phyloP scores from a whole-genome alignment of 2,797 vertebrate species.

The Margarornis squamiger region DNA sequence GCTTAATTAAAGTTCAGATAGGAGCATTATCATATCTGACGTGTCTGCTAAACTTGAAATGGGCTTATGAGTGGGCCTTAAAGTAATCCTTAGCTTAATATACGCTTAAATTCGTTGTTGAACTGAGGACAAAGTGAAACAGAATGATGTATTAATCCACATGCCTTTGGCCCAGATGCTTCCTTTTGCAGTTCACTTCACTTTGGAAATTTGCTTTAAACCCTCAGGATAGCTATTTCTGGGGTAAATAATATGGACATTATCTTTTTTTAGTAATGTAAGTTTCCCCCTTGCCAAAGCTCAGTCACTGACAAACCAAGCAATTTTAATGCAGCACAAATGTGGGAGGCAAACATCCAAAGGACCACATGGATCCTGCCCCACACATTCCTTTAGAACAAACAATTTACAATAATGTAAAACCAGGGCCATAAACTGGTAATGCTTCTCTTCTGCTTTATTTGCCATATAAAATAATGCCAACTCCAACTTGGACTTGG shows the following conservation, averaged over 20 bases:
- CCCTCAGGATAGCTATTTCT: neutral
- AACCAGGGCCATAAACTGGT: conserved; percentile 29
- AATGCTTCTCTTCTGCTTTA: conserved; percentile 15
- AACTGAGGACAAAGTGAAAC: neutral
- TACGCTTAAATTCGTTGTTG: neutral
- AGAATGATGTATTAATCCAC: neutral
- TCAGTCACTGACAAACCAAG: neutral
- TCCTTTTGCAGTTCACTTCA: neutral
- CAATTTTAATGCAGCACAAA: conserved; percentile 29
- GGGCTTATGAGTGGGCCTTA: neutral
- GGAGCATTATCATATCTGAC: neutral
- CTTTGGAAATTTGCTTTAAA: conserved; percentile 9
- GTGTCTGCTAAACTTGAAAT: conserved; percentile 4
- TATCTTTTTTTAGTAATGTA: neutral
- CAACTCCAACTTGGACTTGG: conserved; percentile 42
- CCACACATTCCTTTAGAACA: conserved; percentile 44
- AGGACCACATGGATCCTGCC: conserved; percentile 35
- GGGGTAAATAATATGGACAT: neutral
- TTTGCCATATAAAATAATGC: conserved; percentile 18
- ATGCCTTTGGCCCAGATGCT: neutral
- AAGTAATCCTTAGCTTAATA: conserved; percentile 12
- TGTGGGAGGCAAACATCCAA: conserved; percentile 49
- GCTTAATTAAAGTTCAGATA: conserved; percentile 27
- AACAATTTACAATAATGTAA: conserved; percentile 50
- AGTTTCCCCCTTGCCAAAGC: conserved; percentile 4